A percentile compares a stretch with the other conserved stretches of the same genome.
These are phyloP conservation scores for Octomys mimax DNA, from an alignment of 2,797 vertebrate genomes.

Conservation along the genomic window DNA sequence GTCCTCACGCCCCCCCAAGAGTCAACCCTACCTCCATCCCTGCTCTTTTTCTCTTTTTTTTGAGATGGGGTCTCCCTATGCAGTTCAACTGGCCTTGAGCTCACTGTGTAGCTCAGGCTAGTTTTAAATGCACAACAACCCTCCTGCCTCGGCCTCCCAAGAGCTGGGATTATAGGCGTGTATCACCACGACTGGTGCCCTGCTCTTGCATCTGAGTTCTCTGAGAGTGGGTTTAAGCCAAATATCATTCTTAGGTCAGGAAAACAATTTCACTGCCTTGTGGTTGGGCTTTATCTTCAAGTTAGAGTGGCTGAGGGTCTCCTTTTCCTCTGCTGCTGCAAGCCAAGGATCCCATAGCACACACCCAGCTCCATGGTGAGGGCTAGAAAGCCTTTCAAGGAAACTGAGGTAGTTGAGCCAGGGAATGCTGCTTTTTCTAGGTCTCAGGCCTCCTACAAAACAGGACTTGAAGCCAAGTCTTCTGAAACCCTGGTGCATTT, in stretches of 20 bases:
- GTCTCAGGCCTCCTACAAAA: background rate
- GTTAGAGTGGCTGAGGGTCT: constrained; percentile 83
- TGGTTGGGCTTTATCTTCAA: constrained; percentile 87
- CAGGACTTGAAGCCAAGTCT: background rate
- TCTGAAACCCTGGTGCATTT: background rate
- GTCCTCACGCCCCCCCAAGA: constrained; percentile 74
- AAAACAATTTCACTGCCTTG: constrained; percentile 90
- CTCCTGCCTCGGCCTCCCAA: too few relatives aligned
- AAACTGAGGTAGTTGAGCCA: background rate
- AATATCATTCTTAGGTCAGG: constrained; percentile 90
- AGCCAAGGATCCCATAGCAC: accelerated
- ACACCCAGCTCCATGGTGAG: accelerated
- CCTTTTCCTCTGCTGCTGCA: too few relatives aligned
- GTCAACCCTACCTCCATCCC: constrained; percentile 69
- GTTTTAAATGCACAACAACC: too few relatives aligned
- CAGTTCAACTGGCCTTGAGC: too few relatives aligned
- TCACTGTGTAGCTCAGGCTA: too few relatives aligned
- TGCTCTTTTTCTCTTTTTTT: constrained; percentile 52
- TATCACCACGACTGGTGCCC: background rate
- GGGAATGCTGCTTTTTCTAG: background rate
- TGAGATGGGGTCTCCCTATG: too few relatives aligned
- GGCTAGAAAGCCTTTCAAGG: background rate
- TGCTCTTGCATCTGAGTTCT: constrained; percentile 84
- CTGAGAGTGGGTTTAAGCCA: constrained; percentile 88
- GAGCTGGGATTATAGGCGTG: too few relatives aligned